These are phyloP conservation scores for Rutilus rutilus DNA, from an alignment of 2,113 vertebrate genomes.

Conservation along the genomic window DNA sequence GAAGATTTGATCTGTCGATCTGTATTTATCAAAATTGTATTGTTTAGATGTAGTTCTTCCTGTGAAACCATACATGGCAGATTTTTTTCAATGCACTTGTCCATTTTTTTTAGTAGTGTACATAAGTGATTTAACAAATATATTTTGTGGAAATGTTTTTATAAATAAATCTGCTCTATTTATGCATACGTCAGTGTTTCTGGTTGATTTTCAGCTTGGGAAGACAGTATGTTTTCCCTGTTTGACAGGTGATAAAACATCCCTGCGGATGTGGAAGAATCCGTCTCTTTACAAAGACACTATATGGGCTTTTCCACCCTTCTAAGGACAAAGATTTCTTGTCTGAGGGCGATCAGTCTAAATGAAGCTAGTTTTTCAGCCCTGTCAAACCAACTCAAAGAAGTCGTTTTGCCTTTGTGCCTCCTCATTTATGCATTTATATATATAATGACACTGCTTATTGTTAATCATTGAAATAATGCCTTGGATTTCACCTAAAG, in stretches of 20 bases:
- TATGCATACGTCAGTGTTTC: constrained; percentile 74
- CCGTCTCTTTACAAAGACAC: neutral
- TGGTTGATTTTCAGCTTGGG: constrained; percentile 1
- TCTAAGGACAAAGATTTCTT: constrained; percentile 63
- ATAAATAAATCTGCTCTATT: constrained; percentile 91
- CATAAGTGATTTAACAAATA: constrained; percentile 85
- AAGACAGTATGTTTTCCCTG: too few relatives aligned
- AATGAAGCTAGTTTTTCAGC: constrained; percentile 55
- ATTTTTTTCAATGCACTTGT: constrained; percentile 85
- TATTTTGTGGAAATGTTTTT: constrained; percentile 87
- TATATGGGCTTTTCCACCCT: constrained; percentile 56
- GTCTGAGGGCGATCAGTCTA: constrained; percentile 74
- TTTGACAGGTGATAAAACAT: neutral
- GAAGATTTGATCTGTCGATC: constrained; percentile 58
- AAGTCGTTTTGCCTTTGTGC: constrained; percentile 61
- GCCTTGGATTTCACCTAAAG: constrained; percentile 69
- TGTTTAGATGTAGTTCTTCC: constrained; percentile 65
- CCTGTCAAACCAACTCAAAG: constrained; percentile 68
- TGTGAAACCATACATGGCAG: constrained; percentile 75
- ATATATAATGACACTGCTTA: constrained; percentile 68
- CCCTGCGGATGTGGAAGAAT: neutral
- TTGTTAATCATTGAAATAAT: constrained; percentile 71
- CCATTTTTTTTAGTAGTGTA: constrained; percentile 78
- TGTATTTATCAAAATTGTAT: constrained; percentile 63
- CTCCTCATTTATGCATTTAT: constrained; percentile 69